Base-by-base conservation (phyloP, 2,888 invertebrate species). In the Bhutanitis thaidina region DNA sequence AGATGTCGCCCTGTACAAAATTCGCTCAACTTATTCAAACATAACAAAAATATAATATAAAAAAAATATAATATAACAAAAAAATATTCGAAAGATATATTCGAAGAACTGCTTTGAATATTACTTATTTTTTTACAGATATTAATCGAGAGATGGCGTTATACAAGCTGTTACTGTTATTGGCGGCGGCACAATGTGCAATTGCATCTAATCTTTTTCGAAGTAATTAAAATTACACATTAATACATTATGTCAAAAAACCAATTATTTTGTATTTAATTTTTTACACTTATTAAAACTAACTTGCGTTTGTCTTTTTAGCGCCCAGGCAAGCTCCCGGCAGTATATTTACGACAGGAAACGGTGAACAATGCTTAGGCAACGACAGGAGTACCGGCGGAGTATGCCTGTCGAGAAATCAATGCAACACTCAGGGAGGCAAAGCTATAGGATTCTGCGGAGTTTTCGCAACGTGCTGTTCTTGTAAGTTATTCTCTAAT, bases 371-470 rank as follows among this genome's bases (percentile, higher is more conserved):
- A 34, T 87, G 88, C 30, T 61, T 76, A 7, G 78, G 89, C 7
- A 67, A 67, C 0, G 85, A 90, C 63, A 60, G 87, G 41, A 58
- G 72, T 0, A 80, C 89, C 0, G 80, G 83, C 1, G 91, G 91
- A 0, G 87, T 90, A 0, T 91, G 91, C 55, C 62, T 90, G 14
- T 80, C 86, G 1, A 74, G 87, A n/a, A 86, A 87, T 64, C 90
- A 91, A 59, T 91, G 91, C 55, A 83, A 87, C 64, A 82, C 90
- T 0, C 88, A 89, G 49, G 90, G 91, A 0, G 91, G 91, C 0
- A 87, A 87, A 48, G 88, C 88, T 0, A 79, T 89, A 1, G 90
- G 90, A 0, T 86, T 83, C 62, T 90, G 90, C 47, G 90, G 90
- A 0, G 88, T 90, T 0, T 89, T 90, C 49, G 88, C 82, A 1